Conservation (phyloP, 2,888 invertebrate species). For the Encarsia formosa region DNA sequence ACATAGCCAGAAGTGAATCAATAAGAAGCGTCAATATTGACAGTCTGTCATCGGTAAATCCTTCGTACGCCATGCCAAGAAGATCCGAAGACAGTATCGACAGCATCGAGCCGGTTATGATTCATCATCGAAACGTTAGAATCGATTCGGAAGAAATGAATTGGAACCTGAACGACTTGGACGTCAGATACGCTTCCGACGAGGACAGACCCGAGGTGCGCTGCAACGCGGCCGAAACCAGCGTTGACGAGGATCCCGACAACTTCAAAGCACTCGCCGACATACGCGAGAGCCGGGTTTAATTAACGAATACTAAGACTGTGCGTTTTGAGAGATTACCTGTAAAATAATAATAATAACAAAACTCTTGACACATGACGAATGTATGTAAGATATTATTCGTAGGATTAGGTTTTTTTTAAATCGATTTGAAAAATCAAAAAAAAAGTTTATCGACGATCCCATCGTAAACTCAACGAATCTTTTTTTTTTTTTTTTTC, state of each 20-base stretch:
- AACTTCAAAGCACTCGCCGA: slow-evolving; percentile 45
- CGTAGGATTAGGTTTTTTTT: neutral
- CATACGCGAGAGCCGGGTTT: slow-evolving; percentile 46
- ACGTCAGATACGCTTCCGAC: slow-evolving; percentile 7
- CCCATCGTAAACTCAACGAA: too few relatives aligned
- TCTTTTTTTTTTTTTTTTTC: too few relatives aligned
- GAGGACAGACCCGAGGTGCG: neutral
- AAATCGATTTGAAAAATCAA: neutral
- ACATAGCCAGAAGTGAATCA: slow-evolving; percentile 31
- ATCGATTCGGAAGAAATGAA: neutral
- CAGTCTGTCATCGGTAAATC: neutral
- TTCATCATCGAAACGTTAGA: slow-evolving; percentile 10
- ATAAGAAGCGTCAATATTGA: neutral
- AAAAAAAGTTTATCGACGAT: too few relatives aligned
- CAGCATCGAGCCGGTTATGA: neutral
- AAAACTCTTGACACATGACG: neutral
- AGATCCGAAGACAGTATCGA: neutral
- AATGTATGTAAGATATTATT: neutral
- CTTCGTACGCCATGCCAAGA: slow-evolving; percentile 2
- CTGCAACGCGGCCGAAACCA: neutral
- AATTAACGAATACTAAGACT: slow-evolving; percentile 17
- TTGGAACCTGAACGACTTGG: slow-evolving; percentile 11
- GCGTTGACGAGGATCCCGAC: slow-evolving; percentile 30
- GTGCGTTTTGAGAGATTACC: neutral
- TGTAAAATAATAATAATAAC: slow-evolving; percentile 15